Evolutionary conservation across 2,888 invertebrate species (phyloP).

Genomic region (Yponomeuta evonymella): DNA sequence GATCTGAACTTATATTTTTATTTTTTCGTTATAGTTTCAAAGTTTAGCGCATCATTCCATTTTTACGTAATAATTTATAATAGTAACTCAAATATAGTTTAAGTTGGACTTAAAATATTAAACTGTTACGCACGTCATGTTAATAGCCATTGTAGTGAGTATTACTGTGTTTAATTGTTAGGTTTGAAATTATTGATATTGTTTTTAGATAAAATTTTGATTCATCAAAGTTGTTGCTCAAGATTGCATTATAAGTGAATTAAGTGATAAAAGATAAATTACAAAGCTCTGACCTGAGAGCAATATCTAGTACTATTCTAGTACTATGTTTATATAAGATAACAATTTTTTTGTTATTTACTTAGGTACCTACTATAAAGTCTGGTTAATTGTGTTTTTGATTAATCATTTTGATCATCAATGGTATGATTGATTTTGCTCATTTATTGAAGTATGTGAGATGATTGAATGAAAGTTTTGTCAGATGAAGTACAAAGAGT

Average conservation of each 20-base stretch:
- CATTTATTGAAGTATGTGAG: neutral
- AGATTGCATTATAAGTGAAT: conserved; percentile 17
- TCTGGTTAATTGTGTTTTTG: neutral
- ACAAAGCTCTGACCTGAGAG: neutral
- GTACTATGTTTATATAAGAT: neutral
- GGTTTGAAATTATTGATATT: conserved; percentile 11
- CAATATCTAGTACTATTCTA: neutral
- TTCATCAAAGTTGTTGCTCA: conserved; percentile 9
- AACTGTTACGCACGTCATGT: conserved; percentile 25
- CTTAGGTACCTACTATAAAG: neutral
- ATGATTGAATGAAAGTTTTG: conserved; percentile 22
- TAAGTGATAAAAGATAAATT: neutral
- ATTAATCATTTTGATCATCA: neutral
- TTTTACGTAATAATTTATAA: conserved; percentile 20
- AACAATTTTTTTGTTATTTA: neutral
- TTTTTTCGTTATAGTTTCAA: conserved; percentile 24
- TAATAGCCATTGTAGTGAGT: conserved; percentile 29
- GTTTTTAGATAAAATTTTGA: conserved; percentile 7
- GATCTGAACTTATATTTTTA: conserved; percentile 20
- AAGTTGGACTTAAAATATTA: neutral
- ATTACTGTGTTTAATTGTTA: conserved; percentile 22
- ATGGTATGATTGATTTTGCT: neutral
- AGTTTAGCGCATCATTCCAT: conserved; percentile 23
- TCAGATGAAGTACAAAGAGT: conserved; percentile 30
- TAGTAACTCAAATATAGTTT: neutral